phyloP scores from a whole-genome alignment of 1,140 invertebrate genomes.

The Eupristina koningsbergeri region DNA sequence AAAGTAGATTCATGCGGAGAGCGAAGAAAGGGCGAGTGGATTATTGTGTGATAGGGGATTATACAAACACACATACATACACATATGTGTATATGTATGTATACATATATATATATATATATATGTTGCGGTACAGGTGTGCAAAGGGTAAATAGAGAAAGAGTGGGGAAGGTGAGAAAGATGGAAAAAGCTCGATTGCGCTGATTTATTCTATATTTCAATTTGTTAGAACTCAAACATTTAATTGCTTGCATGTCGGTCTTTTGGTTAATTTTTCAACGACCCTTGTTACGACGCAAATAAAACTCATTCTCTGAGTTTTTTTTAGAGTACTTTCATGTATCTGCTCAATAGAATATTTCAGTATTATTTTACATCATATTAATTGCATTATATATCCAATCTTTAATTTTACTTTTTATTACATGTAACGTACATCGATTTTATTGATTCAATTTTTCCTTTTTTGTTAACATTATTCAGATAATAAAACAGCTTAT shows the following conservation, averaged over 20 bases:
- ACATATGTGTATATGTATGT: too few relatives aligned
- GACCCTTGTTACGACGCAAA: slow-evolving; percentile 3
- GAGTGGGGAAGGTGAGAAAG: slow-evolving; percentile 14
- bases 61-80: too few relatives aligned
- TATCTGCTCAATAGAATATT: slow-evolving; percentile 2
- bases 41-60: background rate
- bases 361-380: background rate
- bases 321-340: background rate
- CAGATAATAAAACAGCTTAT: background rate
- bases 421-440: background rate
- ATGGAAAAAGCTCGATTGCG: background rate
- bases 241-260: slow-evolving; percentile 60
- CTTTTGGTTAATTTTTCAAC: slow-evolving; percentile 56
- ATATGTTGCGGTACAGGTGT: background rate
- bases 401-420: background rate
- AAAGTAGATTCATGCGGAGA: slow-evolving; percentile 31
- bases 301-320: slow-evolving; percentile 23
- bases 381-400: background rate
- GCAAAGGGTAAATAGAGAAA: background rate
- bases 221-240: slow-evolving; percentile 65
- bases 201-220: slow-evolving; percentile 59
- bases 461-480: slow-evolving; percentile 1
- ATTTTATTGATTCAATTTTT: slow-evolving; percentile 3
- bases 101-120: too few relatives aligned
- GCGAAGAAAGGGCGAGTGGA: background rate